Conservation (phyloP, 1,140 invertebrate genomes). For the Trissolcus basalis region DNA sequence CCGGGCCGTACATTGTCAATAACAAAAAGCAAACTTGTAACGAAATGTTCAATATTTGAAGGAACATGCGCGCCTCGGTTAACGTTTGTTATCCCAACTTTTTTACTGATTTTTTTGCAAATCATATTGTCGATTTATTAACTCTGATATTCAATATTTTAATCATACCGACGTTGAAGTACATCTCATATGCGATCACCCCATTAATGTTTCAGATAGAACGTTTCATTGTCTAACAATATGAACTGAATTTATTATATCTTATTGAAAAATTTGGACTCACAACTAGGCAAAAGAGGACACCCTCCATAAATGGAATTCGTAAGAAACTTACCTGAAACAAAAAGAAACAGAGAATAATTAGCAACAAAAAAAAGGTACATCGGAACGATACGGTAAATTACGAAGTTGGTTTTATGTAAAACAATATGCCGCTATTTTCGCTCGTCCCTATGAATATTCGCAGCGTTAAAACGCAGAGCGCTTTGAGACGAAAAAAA, state of each 20-base stretch:
- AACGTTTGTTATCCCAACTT: too few relatives aligned
- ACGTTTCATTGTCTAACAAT: too few relatives aligned
- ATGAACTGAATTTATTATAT: too few relatives aligned
- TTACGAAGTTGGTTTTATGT: slow-evolving; percentile 31
- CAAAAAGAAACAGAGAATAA: slow-evolving; percentile 25
- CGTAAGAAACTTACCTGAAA: slow-evolving; percentile 47
- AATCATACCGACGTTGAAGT: too few relatives aligned
- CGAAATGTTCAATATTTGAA: too few relatives aligned
- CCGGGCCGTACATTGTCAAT: too few relatives aligned
- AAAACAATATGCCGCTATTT: slow-evolving; percentile 11
- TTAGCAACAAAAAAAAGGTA: background rate
- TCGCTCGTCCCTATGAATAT: slow-evolving; percentile 23
- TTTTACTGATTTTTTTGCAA: background rate
- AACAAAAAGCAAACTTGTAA: too few relatives aligned
- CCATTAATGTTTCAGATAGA: too few relatives aligned
- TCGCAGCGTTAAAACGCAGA: slow-evolving; percentile 11
- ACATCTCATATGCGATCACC: too few relatives aligned
- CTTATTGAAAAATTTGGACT: background rate
- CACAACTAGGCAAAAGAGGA: background rate
- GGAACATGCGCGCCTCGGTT: too few relatives aligned
- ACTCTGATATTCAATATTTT: too few relatives aligned
- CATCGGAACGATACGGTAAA: background rate
- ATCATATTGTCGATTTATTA: slow-evolving; percentile 22
- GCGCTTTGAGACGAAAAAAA: slow-evolving; percentile 25
- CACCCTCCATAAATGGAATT: slow-evolving; percentile 18